Base-by-base conservation (phyloP, 2,888 invertebrate species). In the Bedellia somnulentella region DNA sequence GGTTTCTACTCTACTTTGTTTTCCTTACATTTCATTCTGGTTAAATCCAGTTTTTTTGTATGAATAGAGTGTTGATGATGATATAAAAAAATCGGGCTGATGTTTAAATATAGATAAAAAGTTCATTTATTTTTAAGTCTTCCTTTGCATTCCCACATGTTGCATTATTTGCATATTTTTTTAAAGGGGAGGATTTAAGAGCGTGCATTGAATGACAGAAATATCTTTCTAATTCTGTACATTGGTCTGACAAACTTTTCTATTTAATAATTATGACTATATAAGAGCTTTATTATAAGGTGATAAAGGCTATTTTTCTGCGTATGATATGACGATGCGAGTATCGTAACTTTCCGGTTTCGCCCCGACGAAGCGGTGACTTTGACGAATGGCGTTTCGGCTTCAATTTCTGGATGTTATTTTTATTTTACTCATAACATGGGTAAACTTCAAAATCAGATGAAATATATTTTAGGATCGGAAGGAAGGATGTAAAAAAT, bases 201-300 rank as follows among this genome's bases (percentile, higher is more conserved):
- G 28, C 17, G 24, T 15, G 11, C 8, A 29, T 29, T 55, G 57
- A 57, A 49, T 57, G 56, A 53, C 67, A 68, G 68, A 73, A 73
- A 73, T 73, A 70, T 58, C 61, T 66, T 70, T 75, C 75, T 73
- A 71, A 73, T 70, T 73, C 61, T 53, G 68, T 70, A 10, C 15
- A 16, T 27, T 10, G 15, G n/a, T 15, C 9, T n/a, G 15, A 26
- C 26, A 8, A 14, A 15, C 11, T 22, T 29, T 29, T 18, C 14
- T 28, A 5, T 9, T 10, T 8, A 27, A 2, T 27, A 3, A 27
- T 18, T 21, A 21, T 15, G 14, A n/a, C 12, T 22, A n/a, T 8
- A 9, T 15, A 13, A 6, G 16, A 12, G 23, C 30, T 11, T 30
- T 24, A n/a, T 16, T 11, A n/a, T 2, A 4, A 15, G 12, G n/a